Conservation (phyloP, 1,140 invertebrate species). For the Mactra quadrangularis region DNA sequence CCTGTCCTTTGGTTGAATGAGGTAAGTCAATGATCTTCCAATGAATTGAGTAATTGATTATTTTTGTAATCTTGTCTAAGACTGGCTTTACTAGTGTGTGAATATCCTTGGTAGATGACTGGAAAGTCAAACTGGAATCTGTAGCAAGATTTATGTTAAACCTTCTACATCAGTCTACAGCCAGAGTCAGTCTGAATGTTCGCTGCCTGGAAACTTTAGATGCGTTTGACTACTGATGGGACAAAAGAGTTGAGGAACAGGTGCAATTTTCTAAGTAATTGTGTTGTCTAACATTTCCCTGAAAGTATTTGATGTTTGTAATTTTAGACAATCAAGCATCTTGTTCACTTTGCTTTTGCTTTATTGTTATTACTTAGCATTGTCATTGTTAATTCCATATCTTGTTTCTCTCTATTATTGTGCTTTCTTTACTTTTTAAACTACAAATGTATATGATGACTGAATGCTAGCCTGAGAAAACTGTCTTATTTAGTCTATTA, state of each 20-base stretch:
- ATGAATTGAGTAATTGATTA: not conserved
- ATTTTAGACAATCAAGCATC: no score
- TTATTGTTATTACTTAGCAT: not conserved
- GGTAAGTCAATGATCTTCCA: conserved; percentile 21
- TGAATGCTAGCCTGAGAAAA: no score
- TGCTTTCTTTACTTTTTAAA: no score
- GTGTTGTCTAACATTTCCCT: no score
- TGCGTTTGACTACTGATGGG: no score
- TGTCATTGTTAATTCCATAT: not conserved
- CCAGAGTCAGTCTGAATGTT: not conserved
- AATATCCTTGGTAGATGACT: not conserved
- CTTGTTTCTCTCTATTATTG: not conserved
- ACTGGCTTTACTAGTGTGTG: not conserved
- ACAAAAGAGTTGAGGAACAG: no score
- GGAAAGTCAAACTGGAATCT: not conserved
- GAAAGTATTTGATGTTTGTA: no score
- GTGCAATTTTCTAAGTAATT: no score
- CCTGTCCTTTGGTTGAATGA: conserved; percentile 60
- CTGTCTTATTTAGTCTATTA: no score
- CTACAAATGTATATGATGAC: no score
- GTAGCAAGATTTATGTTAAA: not conserved
- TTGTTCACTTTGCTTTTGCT: no score
- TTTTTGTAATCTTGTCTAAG: not conserved
- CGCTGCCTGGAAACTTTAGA: not conserved
- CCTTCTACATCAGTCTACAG: not conserved